Base-by-base conservation (phyloP, 2,113 vertebrate species). In the Piprites chloris region DNA sequence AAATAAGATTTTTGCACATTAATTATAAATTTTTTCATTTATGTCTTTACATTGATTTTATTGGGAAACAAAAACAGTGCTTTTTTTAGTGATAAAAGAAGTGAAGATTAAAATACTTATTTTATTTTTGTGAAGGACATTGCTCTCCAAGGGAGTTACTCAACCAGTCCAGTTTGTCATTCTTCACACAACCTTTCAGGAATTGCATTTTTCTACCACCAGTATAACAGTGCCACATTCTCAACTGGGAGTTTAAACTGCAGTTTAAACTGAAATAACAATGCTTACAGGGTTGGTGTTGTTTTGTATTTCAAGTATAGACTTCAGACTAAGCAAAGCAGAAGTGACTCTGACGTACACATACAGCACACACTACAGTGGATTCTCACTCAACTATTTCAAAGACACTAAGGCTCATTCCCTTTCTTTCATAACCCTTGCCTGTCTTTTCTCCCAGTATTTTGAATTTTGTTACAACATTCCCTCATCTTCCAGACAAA, bases 271-370 rank as follows among this genome's bases (percentile, higher is more conserved):
- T 42, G 15, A 79, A 89, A 28, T 12, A 81, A 69, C 15, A 78
- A 27, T 3, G 4, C 8, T 49, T 56, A 52, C 5, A 65, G 18
- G 21, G 9, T 2, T 42, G 18, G 6, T 2, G 0, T 6, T 66
- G 44, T 56, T 73, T 44, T 55, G 4, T 63, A 53, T 59, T 91
- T 84, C 21, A 73, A 49, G 49, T 49, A 62, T 1, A 46, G 44
- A 68, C 13, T 63, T 66, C 3, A 67, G 33, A 23, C 21, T 47
- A 85, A 62, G 23, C 24, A 62, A 91, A 76, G 53, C 17, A 89
- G 71, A 53, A 87, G 53, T 37, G 55, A 83, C 72, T 66, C 44
- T 69, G 21, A 62, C 73, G 30, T 41, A 26, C 14, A 75, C 9
- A 35, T 9, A 72, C 3, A 72, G 42, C 61, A 72, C 35, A 89